A percentile compares a stretch with the other conserved stretches of the same genome.
These are phyloP conservation scores for Trogon surrucura DNA, from an alignment of 2,113 vertebrate genomes.

Conservation along the genomic window DNA sequence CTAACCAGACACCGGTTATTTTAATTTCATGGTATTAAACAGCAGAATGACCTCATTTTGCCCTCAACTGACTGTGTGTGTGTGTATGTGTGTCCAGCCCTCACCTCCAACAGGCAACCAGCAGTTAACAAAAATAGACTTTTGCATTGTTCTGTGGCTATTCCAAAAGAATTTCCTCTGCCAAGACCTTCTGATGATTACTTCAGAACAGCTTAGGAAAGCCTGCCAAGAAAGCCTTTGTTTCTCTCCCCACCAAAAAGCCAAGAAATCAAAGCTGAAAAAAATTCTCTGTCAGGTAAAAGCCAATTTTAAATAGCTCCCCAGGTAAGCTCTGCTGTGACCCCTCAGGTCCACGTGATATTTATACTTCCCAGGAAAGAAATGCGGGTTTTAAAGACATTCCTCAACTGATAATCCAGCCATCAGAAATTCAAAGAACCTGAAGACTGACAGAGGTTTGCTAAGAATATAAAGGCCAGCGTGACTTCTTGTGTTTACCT, in stretches of 20 bases:
- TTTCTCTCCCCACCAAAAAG: background rate
- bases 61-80: background rate
- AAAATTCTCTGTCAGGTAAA: background rate
- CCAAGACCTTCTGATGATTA: conserved; percentile 36
- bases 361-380: background rate
- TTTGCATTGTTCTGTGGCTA: conserved; percentile 47
- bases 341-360: background rate
- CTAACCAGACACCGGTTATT: background rate
- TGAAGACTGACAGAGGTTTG: background rate
- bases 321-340: background rate
- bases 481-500: background rate
- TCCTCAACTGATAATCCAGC: background rate
- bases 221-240: conserved; percentile 36
- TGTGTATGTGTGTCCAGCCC: background rate
- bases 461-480: background rate
- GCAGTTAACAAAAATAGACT: conserved; percentile 49
- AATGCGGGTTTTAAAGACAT: background rate
- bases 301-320: background rate
- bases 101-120: conserved; percentile 13
- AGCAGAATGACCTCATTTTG: conserved; percentile 17
- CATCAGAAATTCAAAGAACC: background rate
- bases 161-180: conserved; percentile 54
- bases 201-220: background rate
- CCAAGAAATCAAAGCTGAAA: conserved; percentile 7
- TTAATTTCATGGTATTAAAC: background rate